A percentile compares a stretch with the other conserved stretches of the same genome.
phyloP scores from a whole-genome alignment of 2,888 invertebrate species.

The Mythimna albipuncta region DNA sequence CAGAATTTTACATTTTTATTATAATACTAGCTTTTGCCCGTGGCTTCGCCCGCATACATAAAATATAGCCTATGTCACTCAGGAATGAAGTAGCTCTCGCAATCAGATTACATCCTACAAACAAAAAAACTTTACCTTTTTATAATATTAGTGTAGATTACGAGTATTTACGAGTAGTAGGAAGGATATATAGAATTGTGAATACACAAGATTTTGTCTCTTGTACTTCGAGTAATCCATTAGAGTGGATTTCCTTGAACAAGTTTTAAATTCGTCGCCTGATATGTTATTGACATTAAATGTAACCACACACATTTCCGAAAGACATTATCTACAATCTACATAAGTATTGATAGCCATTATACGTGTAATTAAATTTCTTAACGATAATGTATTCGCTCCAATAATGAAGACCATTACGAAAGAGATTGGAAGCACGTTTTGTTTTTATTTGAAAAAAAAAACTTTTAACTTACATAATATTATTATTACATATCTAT shows the following conservation, averaged over 20 bases:
- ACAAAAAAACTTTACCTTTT: too few relatives aligned
- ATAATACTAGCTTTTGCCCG: too few relatives aligned
- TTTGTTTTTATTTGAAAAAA: background rate
- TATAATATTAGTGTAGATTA: too few relatives aligned
- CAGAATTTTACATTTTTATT: background rate
- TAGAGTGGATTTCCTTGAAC: slow-evolving; percentile 31
- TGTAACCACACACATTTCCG: slow-evolving; percentile 33
- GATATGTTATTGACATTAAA: slow-evolving; percentile 25
- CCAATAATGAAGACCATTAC: slow-evolving; percentile 24
- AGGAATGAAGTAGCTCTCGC: too few relatives aligned
- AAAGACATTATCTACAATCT: slow-evolving; percentile 39
- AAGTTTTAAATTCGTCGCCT: slow-evolving; percentile 26
- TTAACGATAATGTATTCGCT: slow-evolving; percentile 30
- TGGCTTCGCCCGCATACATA: too few relatives aligned
- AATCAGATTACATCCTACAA: too few relatives aligned
- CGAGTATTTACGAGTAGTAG: too few relatives aligned
- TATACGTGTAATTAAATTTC: slow-evolving; percentile 25
- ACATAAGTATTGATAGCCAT: slow-evolving; percentile 15
- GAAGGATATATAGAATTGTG: background rate
- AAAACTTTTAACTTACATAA: background rate
- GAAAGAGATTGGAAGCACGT: slow-evolving; percentile 29
- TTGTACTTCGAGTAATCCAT: background rate
- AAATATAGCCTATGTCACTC: too few relatives aligned
- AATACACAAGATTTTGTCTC: background rate
- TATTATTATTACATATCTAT: background rate